These are phyloP conservation scores for Crossaster papposus DNA, from an alignment of 53 echinoderm and acorn worm species.

Conservation along the genomic window DNA sequence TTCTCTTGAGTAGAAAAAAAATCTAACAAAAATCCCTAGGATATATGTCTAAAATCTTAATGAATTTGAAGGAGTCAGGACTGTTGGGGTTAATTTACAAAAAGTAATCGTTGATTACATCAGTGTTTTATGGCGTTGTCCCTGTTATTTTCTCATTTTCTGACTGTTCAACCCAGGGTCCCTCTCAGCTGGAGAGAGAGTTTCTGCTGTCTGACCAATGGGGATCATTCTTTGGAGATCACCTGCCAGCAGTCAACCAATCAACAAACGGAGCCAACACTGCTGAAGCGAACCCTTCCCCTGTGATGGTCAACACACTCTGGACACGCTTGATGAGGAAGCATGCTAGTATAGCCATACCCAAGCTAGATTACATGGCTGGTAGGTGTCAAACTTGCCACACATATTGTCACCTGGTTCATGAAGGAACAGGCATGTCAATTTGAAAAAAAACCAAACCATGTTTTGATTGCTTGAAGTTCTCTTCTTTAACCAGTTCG, in stretches of 20 bases:
- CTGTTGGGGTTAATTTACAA: neutral
- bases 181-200: conserved; percentile 73
- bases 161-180: conserved; percentile 60
- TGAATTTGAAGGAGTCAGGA: too few species aligned
- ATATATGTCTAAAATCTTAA: too few species aligned
- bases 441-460: too few species aligned
- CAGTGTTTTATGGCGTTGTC: neutral
- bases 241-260: neutral
- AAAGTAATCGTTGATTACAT: neutral
- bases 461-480: too few species aligned
- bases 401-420: neutral
- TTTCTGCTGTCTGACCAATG: conserved; percentile 80
- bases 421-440: too few species aligned
- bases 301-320: conserved; percentile 70
- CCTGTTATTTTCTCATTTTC: neutral
- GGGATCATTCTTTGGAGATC: conserved; percentile 91
- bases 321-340: conserved; percentile 88
- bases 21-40: too few species aligned
- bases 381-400: conserved; percentile 53
- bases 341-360: conserved; percentile 78
- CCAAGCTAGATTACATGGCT: conserved; percentile 86
- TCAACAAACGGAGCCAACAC: neutral
- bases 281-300: neutral
- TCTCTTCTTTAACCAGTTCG: too few species aligned
- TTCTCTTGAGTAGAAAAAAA: too few species aligned